Base-by-base conservation (phyloP, 1,140 invertebrate genomes). In the Phthorimaea operculella region DNA sequence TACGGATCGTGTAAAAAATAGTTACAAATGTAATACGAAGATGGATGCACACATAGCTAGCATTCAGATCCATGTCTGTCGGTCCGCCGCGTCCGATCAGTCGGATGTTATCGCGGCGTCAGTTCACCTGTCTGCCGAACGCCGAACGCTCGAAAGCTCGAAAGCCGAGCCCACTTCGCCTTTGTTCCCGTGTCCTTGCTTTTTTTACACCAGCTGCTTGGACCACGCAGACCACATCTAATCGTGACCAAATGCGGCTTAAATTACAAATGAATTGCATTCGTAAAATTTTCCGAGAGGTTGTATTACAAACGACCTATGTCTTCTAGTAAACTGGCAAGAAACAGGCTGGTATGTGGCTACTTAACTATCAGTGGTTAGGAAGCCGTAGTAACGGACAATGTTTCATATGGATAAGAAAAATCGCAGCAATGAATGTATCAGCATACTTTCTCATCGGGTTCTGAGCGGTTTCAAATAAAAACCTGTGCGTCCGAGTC, bases 81-180 rank as follows among this genome's bases (percentile, higher is more conserved):
- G 36, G 10, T 10, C 36, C 36, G 36, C n/a, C 56, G 59, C 51
- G 51, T 57, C 51, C 55, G 60, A 66, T 66, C 64, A 63, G 58
- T 63, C 55, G 52, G 55, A 54, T 55, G 56, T 64, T 64, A 64
- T 64, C 59, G 54, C 4, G 2, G 39, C 33, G 57, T 51, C 62
- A 52, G 57, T 55, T 62, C 57, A 63, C 55, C 54, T 59, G 61
- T 66, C 62, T 9, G 36, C 36, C 36, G 10, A n/a, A 9, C 36
- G 21, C 21, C 21, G 21, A 28, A 28, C 21, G 21, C 21, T 28
- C n/a, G 21, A 28, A 28, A 4, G 21, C 21, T 6, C 21, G 21
- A 28, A 28, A 28, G 21, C 21, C 21, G 6, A 28, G 21, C 21
- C 2, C 21, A 28, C 21, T 28, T 28, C 10, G 36, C 10, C 36